A percentile compares a stretch with the other conserved stretches of the same genome.
phyloP scores from a whole-genome alignment of 2,113 vertebrate genomes.

The Cyanistes caeruleus region DNA sequence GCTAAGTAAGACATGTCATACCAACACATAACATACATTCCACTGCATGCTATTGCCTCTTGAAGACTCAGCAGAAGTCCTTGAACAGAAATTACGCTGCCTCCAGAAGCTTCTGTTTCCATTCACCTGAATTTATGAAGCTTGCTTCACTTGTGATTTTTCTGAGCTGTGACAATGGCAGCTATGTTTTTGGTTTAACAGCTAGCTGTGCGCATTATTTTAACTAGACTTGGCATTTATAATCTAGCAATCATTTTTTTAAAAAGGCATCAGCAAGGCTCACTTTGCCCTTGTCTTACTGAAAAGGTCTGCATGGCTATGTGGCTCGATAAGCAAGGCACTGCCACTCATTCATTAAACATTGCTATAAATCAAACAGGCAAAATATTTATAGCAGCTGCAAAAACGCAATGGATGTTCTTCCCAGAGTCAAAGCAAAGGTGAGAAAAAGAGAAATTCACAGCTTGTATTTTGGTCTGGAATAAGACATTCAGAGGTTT shows the following conservation, averaged over 20 bases:
- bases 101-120: not conserved
- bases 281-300: not conserved
- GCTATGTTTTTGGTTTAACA: not conserved
- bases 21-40: not conserved
- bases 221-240: not conserved
- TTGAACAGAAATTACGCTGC: not conserved
- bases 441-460: not conserved
- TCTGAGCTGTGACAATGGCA: not conserved
- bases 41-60: not conserved
- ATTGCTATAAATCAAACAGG: not conserved
- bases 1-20: not conserved
- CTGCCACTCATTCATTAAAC: slow-evolving; percentile 26
- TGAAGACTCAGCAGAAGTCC: not conserved
- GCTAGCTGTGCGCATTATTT: not conserved
- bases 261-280: not conserved
- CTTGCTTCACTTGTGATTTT: not conserved
- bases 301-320: not conserved
- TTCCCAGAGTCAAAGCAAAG: not conserved
- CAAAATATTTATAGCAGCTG: not conserved
- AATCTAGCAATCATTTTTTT: not conserved
- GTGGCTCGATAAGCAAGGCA: not conserved
- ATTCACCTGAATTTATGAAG: not conserved
- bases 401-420: not conserved
- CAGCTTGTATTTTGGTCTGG: not conserved
- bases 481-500: not conserved